Conservation (phyloP, 2,888 invertebrate genomes). For the Julus scanicus region DNA sequence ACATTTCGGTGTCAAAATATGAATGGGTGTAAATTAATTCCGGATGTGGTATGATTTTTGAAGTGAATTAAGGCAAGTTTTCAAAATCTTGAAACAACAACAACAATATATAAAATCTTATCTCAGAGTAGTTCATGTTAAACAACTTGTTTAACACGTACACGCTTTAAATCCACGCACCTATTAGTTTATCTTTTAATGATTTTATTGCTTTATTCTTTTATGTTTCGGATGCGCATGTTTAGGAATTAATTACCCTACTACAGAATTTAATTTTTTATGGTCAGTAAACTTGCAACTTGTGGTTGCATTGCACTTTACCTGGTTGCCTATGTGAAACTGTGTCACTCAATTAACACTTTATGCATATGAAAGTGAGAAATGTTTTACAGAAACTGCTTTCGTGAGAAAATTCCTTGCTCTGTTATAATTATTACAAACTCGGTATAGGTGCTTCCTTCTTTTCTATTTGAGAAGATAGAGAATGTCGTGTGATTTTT, state of each 20-base stretch:
- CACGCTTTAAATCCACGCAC: background rate
- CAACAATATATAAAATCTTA: background rate
- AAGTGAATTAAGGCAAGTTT: background rate
- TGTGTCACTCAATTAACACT: constrained; percentile 21
- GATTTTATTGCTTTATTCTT: background rate
- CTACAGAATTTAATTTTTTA: background rate
- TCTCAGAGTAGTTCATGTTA: background rate
- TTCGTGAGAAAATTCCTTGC: background rate
- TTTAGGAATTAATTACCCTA: background rate
- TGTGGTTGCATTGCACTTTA: background rate
- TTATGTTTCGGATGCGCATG: background rate
- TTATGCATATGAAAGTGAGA: background rate
- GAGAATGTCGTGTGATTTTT: background rate
- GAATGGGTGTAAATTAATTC: background rate
- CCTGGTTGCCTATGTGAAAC: background rate
- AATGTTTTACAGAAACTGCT: background rate
- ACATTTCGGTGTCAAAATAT: background rate
- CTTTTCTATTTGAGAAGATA: background rate
- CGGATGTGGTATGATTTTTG: background rate
- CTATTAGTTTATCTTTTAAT: constrained; percentile 28
- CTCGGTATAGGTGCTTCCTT: background rate
- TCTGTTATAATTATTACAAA: background rate
- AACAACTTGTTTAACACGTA: constrained; percentile 32
- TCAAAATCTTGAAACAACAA: background rate
- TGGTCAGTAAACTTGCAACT: background rate